phyloP scores from a whole-genome alignment of 1,140 invertebrate species.

The Steinernema khuongi region DNA sequence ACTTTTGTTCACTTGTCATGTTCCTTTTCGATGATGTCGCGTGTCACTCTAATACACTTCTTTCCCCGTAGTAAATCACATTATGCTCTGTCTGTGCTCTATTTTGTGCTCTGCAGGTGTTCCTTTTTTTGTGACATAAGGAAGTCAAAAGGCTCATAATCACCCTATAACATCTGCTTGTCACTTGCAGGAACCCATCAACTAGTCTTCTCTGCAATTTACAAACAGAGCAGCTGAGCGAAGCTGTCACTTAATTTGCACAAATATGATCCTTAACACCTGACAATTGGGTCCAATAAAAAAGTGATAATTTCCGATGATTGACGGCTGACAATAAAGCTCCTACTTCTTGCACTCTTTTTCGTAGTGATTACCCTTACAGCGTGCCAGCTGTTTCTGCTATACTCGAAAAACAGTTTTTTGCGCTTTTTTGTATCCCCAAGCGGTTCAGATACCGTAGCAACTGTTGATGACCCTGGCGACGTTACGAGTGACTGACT shows the following conservation, averaged over 20 bases:
- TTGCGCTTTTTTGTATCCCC: no score
- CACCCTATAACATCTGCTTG: not conserved
- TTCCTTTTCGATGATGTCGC: no score
- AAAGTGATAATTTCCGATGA: not conserved
- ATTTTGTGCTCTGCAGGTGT: constrained; percentile 23
- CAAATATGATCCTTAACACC: not conserved
- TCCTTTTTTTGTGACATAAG: not conserved
- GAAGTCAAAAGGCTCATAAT: not conserved
- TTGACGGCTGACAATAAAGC: not conserved
- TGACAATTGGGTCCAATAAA: not conserved
- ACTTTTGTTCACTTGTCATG: constrained; percentile 3
- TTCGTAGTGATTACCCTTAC: not conserved
- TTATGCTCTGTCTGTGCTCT: no score
- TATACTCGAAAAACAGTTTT: no score
- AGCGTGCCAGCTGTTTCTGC: not conserved
- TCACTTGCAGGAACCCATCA: not conserved
- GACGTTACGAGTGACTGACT: no score
- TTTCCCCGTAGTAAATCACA: no score
- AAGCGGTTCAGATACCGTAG: no score
- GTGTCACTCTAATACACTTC: no score
- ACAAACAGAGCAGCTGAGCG: not conserved
- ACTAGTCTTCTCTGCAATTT: not conserved
- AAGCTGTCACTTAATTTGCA: constrained; percentile 5
- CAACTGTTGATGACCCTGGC: no score
- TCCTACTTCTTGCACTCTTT: not conserved